phyloP scores from a whole-genome alignment of 2,888 invertebrate species.

The Campoletis raptor region DNA sequence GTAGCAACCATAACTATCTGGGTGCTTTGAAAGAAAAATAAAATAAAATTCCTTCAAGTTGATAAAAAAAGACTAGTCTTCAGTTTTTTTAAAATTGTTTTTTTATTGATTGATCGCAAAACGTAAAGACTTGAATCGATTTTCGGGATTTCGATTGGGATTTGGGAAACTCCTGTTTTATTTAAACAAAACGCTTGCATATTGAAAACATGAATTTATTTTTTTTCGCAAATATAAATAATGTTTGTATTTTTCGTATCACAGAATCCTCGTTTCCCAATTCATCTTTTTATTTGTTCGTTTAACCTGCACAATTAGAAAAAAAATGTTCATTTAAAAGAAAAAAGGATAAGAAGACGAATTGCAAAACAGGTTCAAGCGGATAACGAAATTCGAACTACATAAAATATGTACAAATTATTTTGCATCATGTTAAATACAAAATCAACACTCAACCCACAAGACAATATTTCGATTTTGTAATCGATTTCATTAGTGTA shows the following conservation, averaged over 20 bases:
- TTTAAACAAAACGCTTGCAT: not conserved
- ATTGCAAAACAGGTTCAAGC: slow-evolving; percentile 2
- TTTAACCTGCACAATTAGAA: not conserved
- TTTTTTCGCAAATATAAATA: slow-evolving; percentile 66
- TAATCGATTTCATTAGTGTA: not conserved
- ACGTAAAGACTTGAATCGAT: not conserved
- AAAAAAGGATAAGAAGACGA: not conserved
- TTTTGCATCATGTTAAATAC: slow-evolving; percentile 2
- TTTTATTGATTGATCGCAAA: no score
- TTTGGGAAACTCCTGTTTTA: not conserved
- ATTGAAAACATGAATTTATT: slow-evolving; percentile 35
- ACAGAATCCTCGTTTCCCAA: slow-evolving; percentile 8
- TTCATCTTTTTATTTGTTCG: not conserved
- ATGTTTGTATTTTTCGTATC: slow-evolving; percentile 47
- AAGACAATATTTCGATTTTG: not conserved
- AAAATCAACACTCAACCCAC: not conserved
- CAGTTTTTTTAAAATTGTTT: not conserved
- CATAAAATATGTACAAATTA: slow-evolving; percentile 37
- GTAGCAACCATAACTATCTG: no score
- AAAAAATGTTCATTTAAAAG: not conserved
- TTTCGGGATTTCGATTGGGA: no score
- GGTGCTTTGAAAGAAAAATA: no score
- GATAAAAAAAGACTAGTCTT: no score
- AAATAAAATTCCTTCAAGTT: no score
- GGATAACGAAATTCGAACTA: slow-evolving; percentile 7